Conservation (phyloP, 2,797 vertebrate species). For the Toxotes lorentzi region DNA sequence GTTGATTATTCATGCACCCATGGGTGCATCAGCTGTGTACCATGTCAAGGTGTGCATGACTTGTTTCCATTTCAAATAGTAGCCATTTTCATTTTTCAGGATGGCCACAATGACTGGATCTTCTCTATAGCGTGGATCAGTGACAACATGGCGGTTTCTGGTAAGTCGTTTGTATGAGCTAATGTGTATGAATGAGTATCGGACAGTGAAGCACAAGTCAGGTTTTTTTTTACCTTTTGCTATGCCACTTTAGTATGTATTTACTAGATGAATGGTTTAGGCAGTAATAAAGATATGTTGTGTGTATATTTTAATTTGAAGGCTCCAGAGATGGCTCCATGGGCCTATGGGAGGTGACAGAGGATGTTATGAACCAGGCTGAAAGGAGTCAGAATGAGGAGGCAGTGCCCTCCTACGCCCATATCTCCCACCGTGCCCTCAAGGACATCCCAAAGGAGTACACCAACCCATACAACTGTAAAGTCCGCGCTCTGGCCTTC, state of each 20-base stretch:
- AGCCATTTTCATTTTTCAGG: conserved; percentile 81
- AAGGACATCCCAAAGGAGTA: conserved; percentile 98
- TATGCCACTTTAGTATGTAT: neutral
- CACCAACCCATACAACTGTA: conserved; percentile 97
- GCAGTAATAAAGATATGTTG: neutral
- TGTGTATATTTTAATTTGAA: conserved; percentile 60
- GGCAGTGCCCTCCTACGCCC: conserved; percentile 92
- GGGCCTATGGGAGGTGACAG: conserved; percentile 98
- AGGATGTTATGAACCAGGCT: conserved; percentile 91
- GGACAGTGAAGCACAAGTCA: neutral
- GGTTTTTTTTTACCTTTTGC: neutral
- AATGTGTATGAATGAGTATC: too few relatives aligned
- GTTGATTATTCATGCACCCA: neutral
- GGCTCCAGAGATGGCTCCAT: conserved; percentile 98
- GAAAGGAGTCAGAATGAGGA: conserved; percentile 88
- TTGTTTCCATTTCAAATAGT: conserved; percentile 25
- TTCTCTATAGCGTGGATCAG: conserved; percentile 99
- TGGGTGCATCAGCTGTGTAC: neutral
- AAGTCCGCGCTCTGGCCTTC: conserved; percentile 97
- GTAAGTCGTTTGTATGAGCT: conserved; percentile 78
- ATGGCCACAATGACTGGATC: conserved; percentile 99
- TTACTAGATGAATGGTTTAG: neutral
- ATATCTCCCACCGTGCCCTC: conserved; percentile 95
- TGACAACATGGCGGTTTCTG: conserved; percentile 97
- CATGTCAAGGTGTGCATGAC: neutral